Percentiles rank a stretch among this genome's conserved stretches.
These are phyloP conservation scores for Agrotis clavis DNA, from an alignment of 2,888 invertebrate genomes.

Conservation along the genomic window DNA sequence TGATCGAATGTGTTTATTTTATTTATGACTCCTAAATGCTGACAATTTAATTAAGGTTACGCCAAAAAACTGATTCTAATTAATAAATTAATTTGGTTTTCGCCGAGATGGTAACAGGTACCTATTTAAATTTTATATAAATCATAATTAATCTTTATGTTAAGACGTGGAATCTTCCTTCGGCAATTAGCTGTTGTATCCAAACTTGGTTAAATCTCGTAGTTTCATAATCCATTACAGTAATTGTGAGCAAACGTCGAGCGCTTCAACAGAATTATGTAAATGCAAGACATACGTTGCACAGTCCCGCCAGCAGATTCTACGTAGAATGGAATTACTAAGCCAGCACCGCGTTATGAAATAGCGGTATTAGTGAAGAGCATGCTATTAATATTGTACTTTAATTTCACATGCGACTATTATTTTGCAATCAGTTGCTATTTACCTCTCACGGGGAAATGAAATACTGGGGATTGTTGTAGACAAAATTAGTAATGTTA, in stretches of 20 bases:
- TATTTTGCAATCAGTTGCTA: background rate
- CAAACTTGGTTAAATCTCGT: constrained; percentile 45
- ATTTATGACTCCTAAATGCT: background rate
- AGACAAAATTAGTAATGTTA: too few species aligned
- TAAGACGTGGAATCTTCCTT: constrained; percentile 23
- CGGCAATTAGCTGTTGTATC: constrained; percentile 12
- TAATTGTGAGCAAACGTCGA: constrained; percentile 55
- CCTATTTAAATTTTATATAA: too few species aligned
- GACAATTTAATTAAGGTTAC: constrained; percentile 14
- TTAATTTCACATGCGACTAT: background rate
- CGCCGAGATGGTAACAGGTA: too few species aligned
- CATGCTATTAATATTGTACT: background rate
- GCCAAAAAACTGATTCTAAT: constrained; percentile 5
- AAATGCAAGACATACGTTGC: constrained; percentile 34
- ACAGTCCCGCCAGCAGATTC: constrained; percentile 26
- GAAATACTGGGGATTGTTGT: background rate
- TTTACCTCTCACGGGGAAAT: background rate
- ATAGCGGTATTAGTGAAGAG: constrained; percentile 1
- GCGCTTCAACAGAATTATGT: constrained; percentile 53
- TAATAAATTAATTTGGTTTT: constrained; percentile 16
- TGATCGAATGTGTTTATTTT: constrained; percentile 3
- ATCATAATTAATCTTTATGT: background rate
- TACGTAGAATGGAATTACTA: constrained; percentile 16
- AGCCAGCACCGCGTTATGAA: background rate
- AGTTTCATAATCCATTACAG: constrained; percentile 62